Base-by-base conservation (phyloP, 2,888 invertebrate genomes). In the Xylota segnis region DNA sequence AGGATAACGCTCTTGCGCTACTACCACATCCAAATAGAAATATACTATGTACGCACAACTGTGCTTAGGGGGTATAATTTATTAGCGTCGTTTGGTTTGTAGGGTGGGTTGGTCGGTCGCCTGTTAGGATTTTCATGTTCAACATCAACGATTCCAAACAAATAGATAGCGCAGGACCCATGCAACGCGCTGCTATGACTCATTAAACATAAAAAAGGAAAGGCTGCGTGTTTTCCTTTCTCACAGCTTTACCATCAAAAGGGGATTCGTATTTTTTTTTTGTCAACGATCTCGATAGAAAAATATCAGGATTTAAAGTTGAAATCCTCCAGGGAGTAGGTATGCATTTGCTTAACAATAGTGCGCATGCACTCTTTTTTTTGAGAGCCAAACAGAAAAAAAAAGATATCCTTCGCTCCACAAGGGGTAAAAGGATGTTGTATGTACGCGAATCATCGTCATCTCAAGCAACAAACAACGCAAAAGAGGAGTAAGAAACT, bases 11-110 rank as follows among this genome's bases (percentile, higher is more conserved):
- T 23, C 2, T 23, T 70, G 50, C 75, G 50, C 75, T n/a, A 54
- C 43, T 50, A n/a, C 58, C 9, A 52, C 32, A 18, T 43, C 52
- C n/a, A 2, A 59, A 27, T 9, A 40, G 34, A 5, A 34, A 6
- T 34, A 1, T 34, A 5, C n/a, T 23, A 23, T 3, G 3, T 23
- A 16, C 27, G 23, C 3, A 37, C 58, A 83, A 14, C 43, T 76
- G 59, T 52, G 23, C 63, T 63, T 76, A 72, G 72, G 76, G 86
- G 82, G 77, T 72, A 71, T 82, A 70, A 76, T 77, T 77, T 82
- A 61, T 76, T 43, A 70, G 59, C 61, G 66, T 82, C 58, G 50
- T 76, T 61, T 27, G 58, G 14, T 52, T 40, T 16, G 43, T 82
- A 61, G 71, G 66, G 76, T 82, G 76, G 76, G 59, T 71, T 23